These are phyloP conservation scores for Drosophila erecta DNA, from an alignment of 1,140 invertebrate species.

Conservation along the genomic window DNA sequence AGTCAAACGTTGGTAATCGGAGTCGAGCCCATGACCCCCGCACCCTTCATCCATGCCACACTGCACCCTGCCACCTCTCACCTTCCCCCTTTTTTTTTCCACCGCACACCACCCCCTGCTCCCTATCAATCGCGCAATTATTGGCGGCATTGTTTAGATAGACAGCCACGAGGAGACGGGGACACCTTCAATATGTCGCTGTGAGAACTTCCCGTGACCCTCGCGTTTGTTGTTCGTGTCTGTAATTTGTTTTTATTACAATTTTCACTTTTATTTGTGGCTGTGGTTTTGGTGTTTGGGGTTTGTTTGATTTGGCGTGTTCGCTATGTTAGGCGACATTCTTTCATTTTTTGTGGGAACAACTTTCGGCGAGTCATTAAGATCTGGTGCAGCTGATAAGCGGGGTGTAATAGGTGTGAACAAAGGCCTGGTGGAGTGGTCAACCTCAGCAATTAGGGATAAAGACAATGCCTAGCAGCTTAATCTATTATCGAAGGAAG, in stretches of 20 bases:
- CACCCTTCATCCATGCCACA: constrained; percentile 25
- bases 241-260: constrained; percentile 80
- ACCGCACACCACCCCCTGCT: constrained; percentile 11
- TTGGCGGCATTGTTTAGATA: constrained; percentile 74
- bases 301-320: constrained; percentile 61
- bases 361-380: constrained; percentile 43
- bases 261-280: constrained; percentile 64
- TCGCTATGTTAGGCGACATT: constrained; percentile 31
- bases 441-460: no score
- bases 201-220: constrained; percentile 37
- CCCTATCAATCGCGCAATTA: constrained; percentile 79
- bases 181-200: constrained; percentile 69
- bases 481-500: no score
- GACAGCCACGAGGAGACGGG: constrained; percentile 62
- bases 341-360: constrained; percentile 43
- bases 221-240: constrained; percentile 46
- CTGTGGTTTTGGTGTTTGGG: constrained; percentile 22
- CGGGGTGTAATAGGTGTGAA: constrained; percentile 43
- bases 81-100: constrained; percentile 24
- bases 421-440: constrained; percentile 2
- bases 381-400: constrained; percentile 29
- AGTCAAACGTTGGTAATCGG: constrained; percentile 78
- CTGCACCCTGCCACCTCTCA: constrained; percentile 19
- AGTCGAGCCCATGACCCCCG: constrained; percentile 30
- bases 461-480: not conserved